A percentile compares a stretch with the other conserved stretches of the same genome.
Conservation (phyloP, 2,113 vertebrate genomes). For the Chionomys nivalis region DNA sequence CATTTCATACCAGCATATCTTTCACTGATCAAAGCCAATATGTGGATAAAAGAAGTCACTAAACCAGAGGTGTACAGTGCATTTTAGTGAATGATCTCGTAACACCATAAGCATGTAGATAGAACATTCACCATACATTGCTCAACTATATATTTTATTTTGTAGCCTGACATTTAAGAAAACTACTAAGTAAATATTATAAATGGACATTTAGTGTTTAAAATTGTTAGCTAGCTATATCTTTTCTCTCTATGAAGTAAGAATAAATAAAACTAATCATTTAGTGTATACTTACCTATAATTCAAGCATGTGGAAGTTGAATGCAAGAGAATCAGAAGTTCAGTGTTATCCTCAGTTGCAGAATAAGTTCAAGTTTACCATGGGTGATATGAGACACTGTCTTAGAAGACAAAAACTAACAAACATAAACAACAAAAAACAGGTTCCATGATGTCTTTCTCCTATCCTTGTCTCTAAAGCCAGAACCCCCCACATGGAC, state of each 20-base stretch:
- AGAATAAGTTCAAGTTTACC: not conserved
- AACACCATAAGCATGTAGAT: not conserved
- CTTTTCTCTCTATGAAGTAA: not conserved
- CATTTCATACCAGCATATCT: not conserved
- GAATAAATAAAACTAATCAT: slow-evolving; percentile 24
- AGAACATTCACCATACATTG: not conserved
- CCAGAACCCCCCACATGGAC: too few relatives aligned
- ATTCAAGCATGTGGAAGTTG: not conserved
- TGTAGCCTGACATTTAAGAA: not conserved
- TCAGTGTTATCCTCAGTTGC: not conserved
- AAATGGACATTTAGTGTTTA: not conserved
- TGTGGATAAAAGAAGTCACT: not conserved
- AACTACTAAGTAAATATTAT: not conserved
- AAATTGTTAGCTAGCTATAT: not conserved
- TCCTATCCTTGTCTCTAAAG: too few relatives aligned
- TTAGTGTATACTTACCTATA: not conserved
- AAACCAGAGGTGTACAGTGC: not conserved
- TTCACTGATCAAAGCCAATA: not conserved
- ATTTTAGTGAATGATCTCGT: not conserved
- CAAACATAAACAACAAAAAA: not conserved
- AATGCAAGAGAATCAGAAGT: too few relatives aligned
- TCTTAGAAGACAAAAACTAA: not conserved
- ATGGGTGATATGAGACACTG: not conserved
- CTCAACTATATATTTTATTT: not conserved
- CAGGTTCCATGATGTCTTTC: too few relatives aligned